Evolutionary conservation across 2,888 invertebrate species (phyloP).

Genomic region (Nebria salina): DNA sequence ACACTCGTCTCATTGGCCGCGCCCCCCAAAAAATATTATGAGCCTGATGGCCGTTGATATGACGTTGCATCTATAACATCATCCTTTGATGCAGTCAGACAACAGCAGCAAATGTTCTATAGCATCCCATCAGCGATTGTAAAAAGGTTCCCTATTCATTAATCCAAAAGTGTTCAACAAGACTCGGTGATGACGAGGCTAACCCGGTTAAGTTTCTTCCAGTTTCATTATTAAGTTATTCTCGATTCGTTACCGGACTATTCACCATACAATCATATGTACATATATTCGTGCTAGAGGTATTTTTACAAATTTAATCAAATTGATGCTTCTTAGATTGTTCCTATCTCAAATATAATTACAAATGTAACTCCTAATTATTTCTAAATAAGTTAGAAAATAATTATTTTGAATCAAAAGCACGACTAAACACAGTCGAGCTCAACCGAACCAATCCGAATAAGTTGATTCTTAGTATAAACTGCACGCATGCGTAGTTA

Average conservation of each 20-base stretch:
- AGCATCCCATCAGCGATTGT: constrained; percentile 13
- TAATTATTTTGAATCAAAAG: no score
- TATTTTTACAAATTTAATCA: no score
- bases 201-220: constrained; percentile 50
- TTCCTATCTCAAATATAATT: no score
- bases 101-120: constrained; percentile 14
- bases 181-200: constrained; percentile 48
- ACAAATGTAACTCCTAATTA: no score
- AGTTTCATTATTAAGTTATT: constrained; percentile 54
- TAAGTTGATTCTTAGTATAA: no score
- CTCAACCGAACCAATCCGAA: no score
- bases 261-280: constrained; percentile 48
- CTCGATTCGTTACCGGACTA: constrained; percentile 54
- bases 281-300: background rate
- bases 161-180: constrained; percentile 50
- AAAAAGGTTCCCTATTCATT: constrained; percentile 49
- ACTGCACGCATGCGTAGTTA: no score
- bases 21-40: background rate
- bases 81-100: constrained; percentile 28
- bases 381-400: no score
- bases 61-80: constrained; percentile 16
- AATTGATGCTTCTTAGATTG: no score
- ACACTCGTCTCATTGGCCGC: constrained; percentile 12
- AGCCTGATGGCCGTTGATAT: background rate
- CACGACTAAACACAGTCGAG: no score